Conservation (phyloP, 2,888 invertebrate species). For the Adelphocoris suturalis region DNA sequence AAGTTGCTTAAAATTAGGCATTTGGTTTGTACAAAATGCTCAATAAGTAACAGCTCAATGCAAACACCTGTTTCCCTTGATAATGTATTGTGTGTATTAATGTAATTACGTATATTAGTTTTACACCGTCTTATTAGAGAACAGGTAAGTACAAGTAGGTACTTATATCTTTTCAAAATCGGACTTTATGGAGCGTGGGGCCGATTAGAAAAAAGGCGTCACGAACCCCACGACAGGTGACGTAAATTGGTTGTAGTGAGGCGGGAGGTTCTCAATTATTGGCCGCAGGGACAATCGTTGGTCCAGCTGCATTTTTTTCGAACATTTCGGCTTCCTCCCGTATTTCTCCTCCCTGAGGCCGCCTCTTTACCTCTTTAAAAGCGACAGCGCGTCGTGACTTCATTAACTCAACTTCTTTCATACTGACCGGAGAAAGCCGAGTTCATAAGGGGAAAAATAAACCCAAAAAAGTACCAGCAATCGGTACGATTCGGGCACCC, state of each 20-base stretch:
- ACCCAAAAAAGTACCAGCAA: not conserved
- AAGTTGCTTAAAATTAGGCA: too few species aligned
- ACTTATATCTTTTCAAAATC: too few species aligned
- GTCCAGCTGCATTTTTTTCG: not conserved
- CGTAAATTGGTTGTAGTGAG: slow-evolving; percentile 30
- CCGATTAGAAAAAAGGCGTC: not conserved
- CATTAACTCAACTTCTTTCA: not conserved
- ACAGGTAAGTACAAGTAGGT: too few species aligned
- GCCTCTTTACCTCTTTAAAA: not conserved
- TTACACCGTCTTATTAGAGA: too few species aligned
- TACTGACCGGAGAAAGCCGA: slow-evolving; percentile 22
- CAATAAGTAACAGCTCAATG: too few species aligned
- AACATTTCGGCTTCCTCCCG: too few species aligned
- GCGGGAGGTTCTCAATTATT: not conserved
- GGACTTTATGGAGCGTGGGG: too few species aligned
- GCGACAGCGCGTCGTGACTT: not conserved
- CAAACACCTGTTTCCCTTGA: too few species aligned
- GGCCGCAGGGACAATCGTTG: not conserved
- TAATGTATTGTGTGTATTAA: too few species aligned
- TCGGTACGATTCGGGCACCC: not conserved
- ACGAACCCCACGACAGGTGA: not conserved
- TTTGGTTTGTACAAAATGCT: too few species aligned
- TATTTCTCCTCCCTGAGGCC: not conserved
- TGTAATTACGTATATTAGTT: too few species aligned
- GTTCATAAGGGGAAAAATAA: not conserved